Base-by-base conservation (phyloP, 2,113 vertebrate genomes). In the Myanophis thanlyinensis region DNA sequence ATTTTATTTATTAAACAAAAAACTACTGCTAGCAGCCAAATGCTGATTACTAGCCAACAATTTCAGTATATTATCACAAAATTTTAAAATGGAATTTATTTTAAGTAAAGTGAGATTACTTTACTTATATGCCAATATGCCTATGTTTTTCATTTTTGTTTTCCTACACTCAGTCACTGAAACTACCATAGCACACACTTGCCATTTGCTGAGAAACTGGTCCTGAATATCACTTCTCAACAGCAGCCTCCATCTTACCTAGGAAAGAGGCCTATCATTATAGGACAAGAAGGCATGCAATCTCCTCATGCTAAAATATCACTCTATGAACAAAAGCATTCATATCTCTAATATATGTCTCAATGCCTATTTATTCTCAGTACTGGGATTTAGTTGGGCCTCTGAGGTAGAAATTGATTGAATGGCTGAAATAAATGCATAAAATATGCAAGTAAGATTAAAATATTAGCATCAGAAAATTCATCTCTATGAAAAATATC, bases 371-470 rank as follows among this genome's bases (percentile, higher is more conserved):
- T 89, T 93, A 93, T 11, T 7, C 89, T 4, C 88, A 87, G 93
- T 91, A 80, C 0, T 56, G 0, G 3, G 44, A 44, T 48, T 53
- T 49, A 87, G 27, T 87, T 87, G 47, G 15, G 15, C 15, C 8
- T 15, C 6, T 40, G 67, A 80, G n/a, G 13, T 40, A 80, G 67
- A 80, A 40, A 40, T 80, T 80, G 67, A 35, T 40, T 40, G n/a
- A 80, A 40, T 87, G 85, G 85, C 35, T 86, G 89, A 84, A 12
- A 91, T 44, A 94, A 94, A 95, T 89, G 40, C 87, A 56, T 90
- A 73, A 87, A 52, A 90, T 1, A 5, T 56, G 1, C 87, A 91
- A 92, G 10, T 90, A 88, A 86, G 5, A 3, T 91, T 87, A 20
- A 3, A 30, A 92, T 87, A 25, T 1, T 35, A 92, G n/a, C 4